Evolutionary conservation across 2,113 vertebrate genomes (phyloP).

Genomic region (Pholis gunnellus): DNA sequence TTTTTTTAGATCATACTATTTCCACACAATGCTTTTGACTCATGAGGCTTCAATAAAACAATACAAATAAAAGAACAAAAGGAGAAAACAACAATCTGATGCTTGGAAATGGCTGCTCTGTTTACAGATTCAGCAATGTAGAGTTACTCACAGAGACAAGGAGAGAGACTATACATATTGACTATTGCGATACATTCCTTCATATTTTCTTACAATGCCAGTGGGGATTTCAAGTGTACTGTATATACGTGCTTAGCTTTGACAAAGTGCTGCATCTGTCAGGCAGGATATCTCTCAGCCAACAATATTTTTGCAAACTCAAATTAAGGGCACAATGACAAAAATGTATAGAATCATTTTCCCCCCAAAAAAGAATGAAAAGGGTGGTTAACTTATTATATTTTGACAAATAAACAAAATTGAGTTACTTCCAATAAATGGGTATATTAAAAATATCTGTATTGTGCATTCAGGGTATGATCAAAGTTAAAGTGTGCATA

Average conservation of each 20-base stretch:
- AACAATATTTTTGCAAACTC: not conserved
- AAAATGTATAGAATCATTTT: constrained; percentile 4
- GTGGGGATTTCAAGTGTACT: constrained; percentile 18
- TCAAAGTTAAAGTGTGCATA: not conserved
- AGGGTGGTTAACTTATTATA: not conserved
- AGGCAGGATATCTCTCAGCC: not conserved
- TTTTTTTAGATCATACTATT: constrained; percentile 9
- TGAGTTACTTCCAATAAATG: not conserved
- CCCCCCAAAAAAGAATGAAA: not conserved
- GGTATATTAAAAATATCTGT: not conserved
- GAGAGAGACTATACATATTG: not conserved
- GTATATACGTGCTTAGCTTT: constrained; percentile 40
- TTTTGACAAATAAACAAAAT: constrained; percentile 3
- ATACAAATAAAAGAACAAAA: not conserved
- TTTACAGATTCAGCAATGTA: constrained; percentile 6
- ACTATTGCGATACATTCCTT: constrained; percentile 3
- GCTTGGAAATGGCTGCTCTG: not conserved
- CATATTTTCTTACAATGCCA: constrained; percentile 29
- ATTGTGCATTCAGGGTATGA: constrained; percentile 7
- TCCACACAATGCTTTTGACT: constrained; percentile 16
- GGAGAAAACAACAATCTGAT: not conserved
- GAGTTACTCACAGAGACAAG: not conserved
- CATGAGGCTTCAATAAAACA: not conserved
- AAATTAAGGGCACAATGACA: not conserved
- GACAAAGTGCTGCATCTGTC: constrained; percentile 24